Evolutionary conservation across 1,140 invertebrate genomes (phyloP).

Genomic region (Eueides isabella): DNA sequence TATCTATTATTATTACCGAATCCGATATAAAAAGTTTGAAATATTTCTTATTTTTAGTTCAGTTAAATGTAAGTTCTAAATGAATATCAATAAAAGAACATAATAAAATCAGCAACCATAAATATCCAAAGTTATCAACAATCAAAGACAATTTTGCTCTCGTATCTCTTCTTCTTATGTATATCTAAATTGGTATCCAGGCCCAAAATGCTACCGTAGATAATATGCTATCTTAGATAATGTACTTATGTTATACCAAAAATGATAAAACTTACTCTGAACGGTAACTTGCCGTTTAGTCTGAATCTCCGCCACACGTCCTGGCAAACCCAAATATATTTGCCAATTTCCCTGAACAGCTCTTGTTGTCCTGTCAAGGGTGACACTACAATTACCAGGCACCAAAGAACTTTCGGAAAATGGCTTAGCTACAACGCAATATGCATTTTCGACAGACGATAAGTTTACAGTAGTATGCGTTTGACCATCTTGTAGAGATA

Average conservation of each 20-base stretch:
- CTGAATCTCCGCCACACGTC: conserved; percentile 57
- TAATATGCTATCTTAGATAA: neutral
- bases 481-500: conserved; percentile 57
- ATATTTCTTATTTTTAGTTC: no score
- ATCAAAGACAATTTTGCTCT: no score
- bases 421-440: conserved; percentile 65
- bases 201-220: no score
- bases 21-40: no score
- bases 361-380: conserved; percentile 60
- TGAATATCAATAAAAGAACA: no score
- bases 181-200: no score
- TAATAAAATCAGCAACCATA: no score
- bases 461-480: conserved; percentile 47
- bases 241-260: neutral
- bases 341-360: conserved; percentile 72
- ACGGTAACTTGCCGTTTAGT: conserved; percentile 37
- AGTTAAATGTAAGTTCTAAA: no score
- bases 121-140: no score
- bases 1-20: no score
- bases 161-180: no score
- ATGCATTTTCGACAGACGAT: conserved; percentile 57
- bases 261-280: conserved; percentile 35
- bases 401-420: conserved; percentile 61
- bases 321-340: conserved; percentile 60
- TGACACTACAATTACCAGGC: conserved; percentile 63